Conservation (phyloP, 2,888 invertebrate species). For the Chesias legatella region DNA sequence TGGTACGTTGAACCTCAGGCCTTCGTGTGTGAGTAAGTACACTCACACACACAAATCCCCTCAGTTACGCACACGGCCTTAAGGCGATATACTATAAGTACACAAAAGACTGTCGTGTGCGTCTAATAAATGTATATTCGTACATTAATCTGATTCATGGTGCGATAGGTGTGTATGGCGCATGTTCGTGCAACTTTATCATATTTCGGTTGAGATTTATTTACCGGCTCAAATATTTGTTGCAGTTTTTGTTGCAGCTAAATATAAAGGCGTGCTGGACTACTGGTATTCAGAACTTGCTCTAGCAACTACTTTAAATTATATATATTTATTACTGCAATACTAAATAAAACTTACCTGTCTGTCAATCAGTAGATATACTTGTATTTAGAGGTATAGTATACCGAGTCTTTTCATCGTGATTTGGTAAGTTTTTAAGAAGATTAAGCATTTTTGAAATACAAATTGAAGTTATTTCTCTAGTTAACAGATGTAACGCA, state of each 20-base stretch:
- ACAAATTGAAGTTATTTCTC: no score
- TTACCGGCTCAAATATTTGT: constrained; percentile 9
- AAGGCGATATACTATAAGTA: constrained; percentile 22
- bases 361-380: no score
- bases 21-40: constrained; percentile 45
- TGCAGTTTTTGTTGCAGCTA: constrained; percentile 8
- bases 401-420: no score
- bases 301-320: neutral
- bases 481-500: no score
- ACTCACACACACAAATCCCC: constrained; percentile 34
- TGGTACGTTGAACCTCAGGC: constrained; percentile 75
- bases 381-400: no score
- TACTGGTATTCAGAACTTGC: no score
- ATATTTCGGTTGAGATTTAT: constrained; percentile 22
- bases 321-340: no score
- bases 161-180: constrained; percentile 45
- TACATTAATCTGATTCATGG: constrained; percentile 67
- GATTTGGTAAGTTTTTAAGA: no score
- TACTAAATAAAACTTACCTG: no score
- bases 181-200: constrained; percentile 35
- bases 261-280: neutral
- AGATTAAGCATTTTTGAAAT: no score
- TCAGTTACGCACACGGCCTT: constrained; percentile 32
- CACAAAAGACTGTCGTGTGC: constrained; percentile 31
- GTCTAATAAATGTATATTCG: constrained; percentile 44